Percentiles rank a stretch among this genome's conserved stretches.
These are phyloP conservation scores for Drosophila nigrodunni DNA, from an alignment of 1,140 invertebrate species.

Conservation along the genomic window DNA sequence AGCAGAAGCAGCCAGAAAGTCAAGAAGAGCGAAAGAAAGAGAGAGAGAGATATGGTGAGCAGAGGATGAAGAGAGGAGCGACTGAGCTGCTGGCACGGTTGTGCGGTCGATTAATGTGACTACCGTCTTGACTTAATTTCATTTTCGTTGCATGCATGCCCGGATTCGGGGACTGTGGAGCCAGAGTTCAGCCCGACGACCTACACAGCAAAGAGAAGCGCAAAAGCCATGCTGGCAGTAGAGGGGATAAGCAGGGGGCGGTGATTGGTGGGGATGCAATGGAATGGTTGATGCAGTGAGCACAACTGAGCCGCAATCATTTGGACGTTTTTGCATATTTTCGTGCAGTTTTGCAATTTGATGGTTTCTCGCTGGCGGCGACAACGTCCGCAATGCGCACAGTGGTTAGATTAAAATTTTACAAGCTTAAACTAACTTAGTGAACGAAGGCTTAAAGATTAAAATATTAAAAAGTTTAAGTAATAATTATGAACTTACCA, in stretches of 20 bases:
- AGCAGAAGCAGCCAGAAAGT: background rate
- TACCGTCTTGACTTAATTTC: conserved; percentile 81
- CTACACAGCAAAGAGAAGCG: conserved; percentile 46
- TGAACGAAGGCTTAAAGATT: background rate
- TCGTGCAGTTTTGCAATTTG: conserved; percentile 77
- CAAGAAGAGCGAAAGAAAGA: background rate
- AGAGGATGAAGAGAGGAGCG: background rate
- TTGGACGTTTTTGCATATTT: conserved; percentile 81
- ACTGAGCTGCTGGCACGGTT: conserved; percentile 19
- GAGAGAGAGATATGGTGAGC: background rate
- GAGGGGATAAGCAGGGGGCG: background rate
- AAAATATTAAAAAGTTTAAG: too few relatives aligned
- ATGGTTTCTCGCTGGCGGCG: conserved; percentile 63
- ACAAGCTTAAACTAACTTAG: background rate
- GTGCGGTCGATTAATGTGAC: conserved; percentile 76
- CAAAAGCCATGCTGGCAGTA: conserved; percentile 8
- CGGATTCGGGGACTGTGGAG: conserved; percentile 33
- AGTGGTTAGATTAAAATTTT: conserved; percentile 24
- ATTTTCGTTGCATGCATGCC: conserved; percentile 73
- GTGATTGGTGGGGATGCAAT: conserved; percentile 14
- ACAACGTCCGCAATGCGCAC: conserved; percentile 48
- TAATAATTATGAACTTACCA: too few relatives aligned
- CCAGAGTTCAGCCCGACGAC: conserved; percentile 45
- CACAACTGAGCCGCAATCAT: conserved; percentile 73
- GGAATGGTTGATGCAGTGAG: conserved; percentile 52